These are phyloP conservation scores for Pogona vitticeps DNA, from an alignment of 2,113 vertebrate genomes.

Conservation along the genomic window DNA sequence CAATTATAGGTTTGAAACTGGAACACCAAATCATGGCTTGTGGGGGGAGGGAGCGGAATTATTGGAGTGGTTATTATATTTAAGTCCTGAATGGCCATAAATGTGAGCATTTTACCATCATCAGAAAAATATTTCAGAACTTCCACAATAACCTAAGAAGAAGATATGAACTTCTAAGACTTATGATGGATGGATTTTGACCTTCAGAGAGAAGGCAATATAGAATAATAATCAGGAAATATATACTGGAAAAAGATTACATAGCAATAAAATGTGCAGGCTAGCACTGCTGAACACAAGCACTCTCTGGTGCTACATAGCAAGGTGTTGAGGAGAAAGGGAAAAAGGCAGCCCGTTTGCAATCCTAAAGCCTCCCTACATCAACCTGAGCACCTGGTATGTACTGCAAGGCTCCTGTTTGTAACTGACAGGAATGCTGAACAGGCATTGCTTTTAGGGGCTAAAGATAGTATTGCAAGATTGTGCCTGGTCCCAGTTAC, in stretches of 20 bases:
- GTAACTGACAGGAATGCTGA: neutral
- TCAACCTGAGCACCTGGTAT: neutral
- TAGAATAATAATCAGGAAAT: neutral
- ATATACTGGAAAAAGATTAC: neutral
- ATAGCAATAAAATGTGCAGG: neutral
- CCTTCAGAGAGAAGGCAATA: neutral
- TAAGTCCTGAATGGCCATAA: no score
- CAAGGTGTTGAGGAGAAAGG: neutral
- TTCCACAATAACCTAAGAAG: neutral
- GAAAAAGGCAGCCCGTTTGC: neutral
- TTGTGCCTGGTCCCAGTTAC: neutral
- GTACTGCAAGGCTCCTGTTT: neutral
- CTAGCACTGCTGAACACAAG: neutral
- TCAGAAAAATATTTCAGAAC: neutral
- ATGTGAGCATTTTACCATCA: no score
- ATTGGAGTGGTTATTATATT: no score
- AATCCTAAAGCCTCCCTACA: neutral
- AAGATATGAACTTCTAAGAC: neutral
- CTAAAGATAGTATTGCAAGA: neutral
- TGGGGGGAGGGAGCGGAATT: no score
- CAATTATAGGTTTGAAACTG: no score
- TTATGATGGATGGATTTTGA: neutral
- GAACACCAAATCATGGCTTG: no score
- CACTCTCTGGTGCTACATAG: neutral
- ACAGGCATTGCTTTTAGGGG: neutral